Evolutionary conservation across 2,888 invertebrate genomes (phyloP), one percentile per base, ranked within the genome.

Genomic region (Dioctria linearis): DNA sequence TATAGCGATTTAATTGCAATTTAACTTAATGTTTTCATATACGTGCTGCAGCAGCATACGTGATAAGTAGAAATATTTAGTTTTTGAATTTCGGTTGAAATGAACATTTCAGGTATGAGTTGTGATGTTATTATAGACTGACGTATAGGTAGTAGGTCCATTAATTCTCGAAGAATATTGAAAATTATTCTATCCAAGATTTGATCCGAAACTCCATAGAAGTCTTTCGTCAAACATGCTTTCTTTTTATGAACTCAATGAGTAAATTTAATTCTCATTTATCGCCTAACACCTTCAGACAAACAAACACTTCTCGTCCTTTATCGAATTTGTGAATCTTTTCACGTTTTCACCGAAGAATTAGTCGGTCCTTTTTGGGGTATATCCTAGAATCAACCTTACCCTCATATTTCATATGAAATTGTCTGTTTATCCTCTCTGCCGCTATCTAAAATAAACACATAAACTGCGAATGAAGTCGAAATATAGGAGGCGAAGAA

Each of bases 391-490:
- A 69, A 69, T 69, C 61, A 67, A 67, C 81, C 76, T 61, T 57
- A 73, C 78, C 66, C 80, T 78, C 82, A 82, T 82, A 82, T 80
- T 82, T 82, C 82, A 80, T 82, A 80, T 63, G 73, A 82, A 82
- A 82, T 78, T 80, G 80, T 80, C 82, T 82, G 82, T 82, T 82
- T 82, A 82, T 80, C 80, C 82, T 78, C 25, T 25, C 65, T 65
- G 13, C 69, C 65, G 81, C 67, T 80, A 80, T 80, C 82, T 82
- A 80, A 80, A 82, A 82, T 82, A 82, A 82, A 82, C 82, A 82
- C 78, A 82, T 82, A 80, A 82, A 82, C 80, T 80, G 63, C 76
- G 76, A 80, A 81, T 81, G 69, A 67, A 79, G 73, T 63, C 40
- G 71, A 37, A 75, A 75, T 75, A 75, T 75, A 65, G 43, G 61